A percentile compares a stretch with the other conserved stretches of the same genome.
These are phyloP conservation scores for Acropternis orthonyx DNA, from an alignment of 2,797 vertebrate species.

Conservation along the genomic window DNA sequence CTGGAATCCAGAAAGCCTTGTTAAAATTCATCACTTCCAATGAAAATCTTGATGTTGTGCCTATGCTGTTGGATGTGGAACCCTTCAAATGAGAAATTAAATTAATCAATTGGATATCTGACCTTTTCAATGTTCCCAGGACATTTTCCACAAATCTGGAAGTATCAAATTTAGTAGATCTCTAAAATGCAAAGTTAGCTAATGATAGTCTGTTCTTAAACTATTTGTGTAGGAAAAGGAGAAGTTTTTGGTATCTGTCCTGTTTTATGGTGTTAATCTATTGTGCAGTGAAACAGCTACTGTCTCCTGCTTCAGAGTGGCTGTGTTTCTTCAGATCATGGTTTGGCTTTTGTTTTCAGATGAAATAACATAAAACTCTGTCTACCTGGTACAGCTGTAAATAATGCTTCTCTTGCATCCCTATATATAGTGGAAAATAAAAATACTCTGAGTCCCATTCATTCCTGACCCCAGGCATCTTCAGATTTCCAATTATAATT, in stretches of 20 bases:
- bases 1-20: neutral
- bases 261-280: neutral
- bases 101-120: neutral
- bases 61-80: neutral
- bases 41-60: neutral
- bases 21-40: slow-evolving; percentile 1
- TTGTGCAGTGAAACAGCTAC: neutral
- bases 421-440: neutral
- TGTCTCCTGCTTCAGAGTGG: neutral
- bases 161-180: neutral
- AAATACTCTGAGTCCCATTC: neutral
- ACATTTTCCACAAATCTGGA: neutral
- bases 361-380: neutral
- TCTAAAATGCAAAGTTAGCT: neutral
- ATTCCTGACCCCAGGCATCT: neutral
- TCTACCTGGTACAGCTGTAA: neutral
- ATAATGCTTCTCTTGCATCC: neutral
- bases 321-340: neutral
- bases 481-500: slow-evolving; percentile 7
- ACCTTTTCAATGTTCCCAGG: neutral
- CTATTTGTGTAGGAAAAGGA: neutral
- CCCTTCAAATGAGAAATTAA: neutral
- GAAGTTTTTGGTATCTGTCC: neutral
- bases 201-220: neutral
- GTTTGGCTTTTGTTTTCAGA: neutral